Percentiles rank a stretch among this genome's conserved stretches.
Conservation (phyloP, 2,797 vertebrate genomes). For the Trematomus bernacchii region DNA sequence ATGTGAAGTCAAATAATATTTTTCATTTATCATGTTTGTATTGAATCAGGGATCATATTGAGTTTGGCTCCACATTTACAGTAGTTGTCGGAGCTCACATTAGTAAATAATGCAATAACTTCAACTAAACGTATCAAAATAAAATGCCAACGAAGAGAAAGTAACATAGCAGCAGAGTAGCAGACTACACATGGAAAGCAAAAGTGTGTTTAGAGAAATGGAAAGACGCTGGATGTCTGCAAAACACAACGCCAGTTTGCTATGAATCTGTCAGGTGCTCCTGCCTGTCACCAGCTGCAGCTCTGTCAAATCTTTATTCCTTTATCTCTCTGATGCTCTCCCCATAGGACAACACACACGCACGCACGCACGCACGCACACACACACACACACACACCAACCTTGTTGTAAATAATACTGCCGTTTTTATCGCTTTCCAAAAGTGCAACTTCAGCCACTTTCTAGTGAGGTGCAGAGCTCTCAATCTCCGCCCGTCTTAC, state of each 20-base stretch:
- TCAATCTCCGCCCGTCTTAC: slow-evolving; percentile 61
- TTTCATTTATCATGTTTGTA: not conserved
- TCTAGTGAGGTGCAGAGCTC: slow-evolving; percentile 58
- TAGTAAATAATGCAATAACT: slow-evolving; percentile 13
- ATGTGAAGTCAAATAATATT: too few relatives aligned
- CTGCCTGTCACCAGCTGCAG: slow-evolving; percentile 58
- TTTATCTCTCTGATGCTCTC: slow-evolving; percentile 65
- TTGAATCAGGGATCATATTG: not conserved
- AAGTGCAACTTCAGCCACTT: slow-evolving; percentile 78
- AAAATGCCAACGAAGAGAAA: not conserved
- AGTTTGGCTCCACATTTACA: not conserved
- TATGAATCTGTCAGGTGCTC: slow-evolving; percentile 52
- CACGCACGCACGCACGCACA: slow-evolving; percentile 17
- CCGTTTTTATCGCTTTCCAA: slow-evolving; percentile 62
- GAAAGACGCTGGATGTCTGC: slow-evolving; percentile 4
- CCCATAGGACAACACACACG: slow-evolving; percentile 24
- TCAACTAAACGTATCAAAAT: not conserved
- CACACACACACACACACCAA: slow-evolving; percentile 7
- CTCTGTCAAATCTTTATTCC: slow-evolving; percentile 46
- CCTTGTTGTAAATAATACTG: slow-evolving; percentile 57
- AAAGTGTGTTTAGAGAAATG: not conserved
- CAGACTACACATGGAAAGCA: not conserved
- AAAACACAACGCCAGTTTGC: slow-evolving; percentile 27
- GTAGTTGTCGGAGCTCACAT: not conserved
- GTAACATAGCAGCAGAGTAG: not conserved